Base-by-base conservation (phyloP, 1,140 invertebrate genomes). In the Eumaeus atala region DNA sequence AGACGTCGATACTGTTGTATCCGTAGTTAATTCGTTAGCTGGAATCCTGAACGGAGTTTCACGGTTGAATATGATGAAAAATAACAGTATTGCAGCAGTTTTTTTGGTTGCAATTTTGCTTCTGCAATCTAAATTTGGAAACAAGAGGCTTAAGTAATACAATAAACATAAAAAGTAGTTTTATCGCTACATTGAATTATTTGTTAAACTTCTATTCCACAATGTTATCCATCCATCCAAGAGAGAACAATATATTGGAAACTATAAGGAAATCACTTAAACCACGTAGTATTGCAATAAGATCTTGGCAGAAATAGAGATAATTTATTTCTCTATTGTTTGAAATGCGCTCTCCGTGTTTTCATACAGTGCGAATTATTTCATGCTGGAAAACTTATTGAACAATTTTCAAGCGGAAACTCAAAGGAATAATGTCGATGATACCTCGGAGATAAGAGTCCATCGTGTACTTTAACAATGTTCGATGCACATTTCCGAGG, bases 271-370 rank as follows among this genome's bases (percentile, higher is more conserved):
- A 44, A 44, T 44, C 16, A 44, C 12, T 44, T 17, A 44, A 7
- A 16, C 40, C 17, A 44, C 40, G 17, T 44, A 44, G 17, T 16
- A 16, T 16, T 44, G 40, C 16, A 44, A 44, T 44, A 44, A 2
- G 21, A 16, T 44, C 40, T 40, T 40, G 14, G 61, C 63, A 62
- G 60, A 58, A 66, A 64, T 67, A 69, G 64, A 58, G 62, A 68
- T 69, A 55, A 62, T 84, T 76, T 81, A 81, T 79, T 70, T 73
- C 61, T 66, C 72, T 78, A 80, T 79, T 83, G 75, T 78, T 68
- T 56, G 59, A 60, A 67, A 62, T 67, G 62, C 59, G 58, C 42
- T 67, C 66, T 64, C 52, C 56, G 14, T 44, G 14, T 44, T 44
- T 44, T 44, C 54, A 67, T 54, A 51, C 48, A 37, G 51, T 51